These are phyloP conservation scores for Erebia palarica DNA, from an alignment of 2,888 invertebrate genomes.

Conservation along the genomic window DNA sequence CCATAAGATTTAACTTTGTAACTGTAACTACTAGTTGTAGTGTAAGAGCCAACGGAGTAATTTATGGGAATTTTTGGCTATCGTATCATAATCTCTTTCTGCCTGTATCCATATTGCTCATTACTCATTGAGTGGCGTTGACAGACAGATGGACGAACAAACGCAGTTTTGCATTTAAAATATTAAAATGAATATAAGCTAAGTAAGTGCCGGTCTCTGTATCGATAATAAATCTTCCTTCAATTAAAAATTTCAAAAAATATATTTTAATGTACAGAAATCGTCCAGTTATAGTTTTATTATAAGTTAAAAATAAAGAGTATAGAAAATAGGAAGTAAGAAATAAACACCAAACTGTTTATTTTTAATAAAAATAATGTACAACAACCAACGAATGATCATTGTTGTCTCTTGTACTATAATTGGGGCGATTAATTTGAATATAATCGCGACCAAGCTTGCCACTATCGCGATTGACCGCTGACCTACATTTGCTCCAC, in stretches of 20 bases:
- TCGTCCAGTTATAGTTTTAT: too few species aligned
- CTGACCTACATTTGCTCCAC: slow-evolving; percentile 65
- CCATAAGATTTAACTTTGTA: slow-evolving; percentile 25
- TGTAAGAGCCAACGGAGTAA: neutral
- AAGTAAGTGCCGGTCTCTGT: neutral
- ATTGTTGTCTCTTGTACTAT: slow-evolving; percentile 25
- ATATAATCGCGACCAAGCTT: slow-evolving; percentile 69
- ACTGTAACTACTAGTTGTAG: slow-evolving; percentile 4
- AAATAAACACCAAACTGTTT: too few species aligned
- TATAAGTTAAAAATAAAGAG: too few species aligned
- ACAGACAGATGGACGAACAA: too few species aligned
- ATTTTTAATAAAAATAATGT: too few species aligned
- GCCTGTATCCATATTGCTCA: neutral
- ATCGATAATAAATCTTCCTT: too few species aligned
- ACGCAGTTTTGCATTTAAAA: neutral
- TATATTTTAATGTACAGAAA: too few species aligned
- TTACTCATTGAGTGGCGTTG: neutral
- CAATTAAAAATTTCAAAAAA: too few species aligned
- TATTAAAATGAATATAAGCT: neutral
- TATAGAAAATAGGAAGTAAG: too few species aligned
- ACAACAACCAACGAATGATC: neutral
- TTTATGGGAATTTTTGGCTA: neutral
- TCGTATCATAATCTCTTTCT: neutral
- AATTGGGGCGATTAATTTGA: slow-evolving; percentile 64
- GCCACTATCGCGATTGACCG: slow-evolving; percentile 72